Base-by-base conservation (phyloP, 1,140 invertebrate species). In the Anastrepha ludens region DNA sequence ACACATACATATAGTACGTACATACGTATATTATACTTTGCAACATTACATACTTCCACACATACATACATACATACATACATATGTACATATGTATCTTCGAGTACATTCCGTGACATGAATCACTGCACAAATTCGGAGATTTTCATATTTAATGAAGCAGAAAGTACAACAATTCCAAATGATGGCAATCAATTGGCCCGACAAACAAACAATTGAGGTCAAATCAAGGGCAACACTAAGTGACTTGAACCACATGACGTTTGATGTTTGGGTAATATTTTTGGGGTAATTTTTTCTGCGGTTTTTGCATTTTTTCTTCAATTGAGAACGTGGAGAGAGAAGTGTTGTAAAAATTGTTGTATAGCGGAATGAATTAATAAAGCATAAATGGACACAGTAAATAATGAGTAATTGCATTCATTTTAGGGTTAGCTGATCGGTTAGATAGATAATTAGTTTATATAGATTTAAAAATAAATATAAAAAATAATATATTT, bases 101-200 rank as follows among this genome's bases (percentile, higher is more conserved):
- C 13, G 55, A 8, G 17, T 64, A n/a, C 17, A 3, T 55, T 81
- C 44, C 74, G 50, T 50, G 0, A 1, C 44, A 55, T 58, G 44
- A 81, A 11, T 81, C 74, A 81, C 39, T 81, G 11, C 74, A 58
- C 74, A 81, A 81, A 55, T 81, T 81, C n/a, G 74, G 74, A 81
- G 44, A 81, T 81, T 20, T 78, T 81, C 47, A 81, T 55, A 81
- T 55, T 20, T 81, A 81, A 81, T 29, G 74, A 81, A 81, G 44
- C 74, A 81, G 5, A 58, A 55, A 58, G 41, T 58, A 50, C 47
- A 78, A 55, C 74, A 81, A 81, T 58, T 20, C 5, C 70, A 20
- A 81, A 81, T 74, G 20, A 58, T 55, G 74, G 47, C 74, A 41
- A 20, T 41, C 50, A 81, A 81, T 81, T 81, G 50, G n/a, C 17